These are phyloP conservation scores for Paracanthobrama guichenoti DNA, from an alignment of 2,113 vertebrate genomes.

Conservation along the genomic window DNA sequence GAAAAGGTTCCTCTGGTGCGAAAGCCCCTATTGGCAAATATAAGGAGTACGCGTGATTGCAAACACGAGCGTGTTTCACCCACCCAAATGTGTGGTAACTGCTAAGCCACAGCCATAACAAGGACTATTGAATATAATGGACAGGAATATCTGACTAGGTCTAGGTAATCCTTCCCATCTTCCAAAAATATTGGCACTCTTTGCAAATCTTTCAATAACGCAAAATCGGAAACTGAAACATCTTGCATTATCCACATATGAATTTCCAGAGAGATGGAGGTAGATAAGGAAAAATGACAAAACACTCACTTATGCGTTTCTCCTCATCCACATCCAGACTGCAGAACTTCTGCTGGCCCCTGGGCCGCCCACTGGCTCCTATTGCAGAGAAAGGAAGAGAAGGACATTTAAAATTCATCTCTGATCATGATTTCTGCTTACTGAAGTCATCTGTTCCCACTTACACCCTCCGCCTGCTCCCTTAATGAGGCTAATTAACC, in stretches of 20 bases:
- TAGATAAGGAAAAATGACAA: not conserved
- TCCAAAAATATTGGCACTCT: not conserved
- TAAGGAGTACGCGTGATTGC: no score
- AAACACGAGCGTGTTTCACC: no score
- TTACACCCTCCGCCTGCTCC: conserved; percentile 40
- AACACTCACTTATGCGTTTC: conserved; percentile 87
- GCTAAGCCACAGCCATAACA: no score
- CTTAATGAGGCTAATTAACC: conserved; percentile 59
- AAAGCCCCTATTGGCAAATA: no score
- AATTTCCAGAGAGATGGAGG: not conserved
- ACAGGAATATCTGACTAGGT: not conserved
- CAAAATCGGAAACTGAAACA: not conserved
- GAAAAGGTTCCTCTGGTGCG: no score
- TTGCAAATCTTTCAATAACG: not conserved
- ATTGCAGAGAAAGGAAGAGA: conserved; percentile 70
- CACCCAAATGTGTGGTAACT: no score
- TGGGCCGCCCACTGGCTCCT: conserved; percentile 64
- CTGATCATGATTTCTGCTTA: conserved; percentile 34
- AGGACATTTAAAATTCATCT: conserved; percentile 32
- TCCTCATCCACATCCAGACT: conserved; percentile 76
- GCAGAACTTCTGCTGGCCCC: conserved; percentile 70
- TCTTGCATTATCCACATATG: not conserved
- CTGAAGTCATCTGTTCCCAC: conserved; percentile 42
- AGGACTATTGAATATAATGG: not conserved
- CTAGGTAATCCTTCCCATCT: not conserved